Evolutionary conservation across 2,113 vertebrate genomes (phyloP), one percentile per base, ranked within the genome.

Genomic region (Pachypanchax playfairii): DNA sequence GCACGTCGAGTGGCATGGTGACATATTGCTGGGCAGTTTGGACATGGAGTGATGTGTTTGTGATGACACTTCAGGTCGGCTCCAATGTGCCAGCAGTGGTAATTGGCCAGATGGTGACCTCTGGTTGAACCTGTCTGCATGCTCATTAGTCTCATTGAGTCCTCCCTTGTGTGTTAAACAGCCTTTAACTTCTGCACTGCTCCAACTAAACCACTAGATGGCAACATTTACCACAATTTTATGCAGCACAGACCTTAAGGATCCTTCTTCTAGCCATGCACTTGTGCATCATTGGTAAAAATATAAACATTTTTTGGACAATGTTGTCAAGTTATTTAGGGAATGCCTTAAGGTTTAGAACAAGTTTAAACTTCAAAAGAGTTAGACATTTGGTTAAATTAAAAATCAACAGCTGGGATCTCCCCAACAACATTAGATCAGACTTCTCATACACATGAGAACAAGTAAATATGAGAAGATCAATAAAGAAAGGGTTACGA

Each of bases 41-140:
- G 87, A 88, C 86, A 88, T 87, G 86, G 87, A 91, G 85, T 89
- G 89, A 89, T 89, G 87, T 92, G 93, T 92, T 93, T 93, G 93
- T 85, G 91, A 92, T 91, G 92, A 91, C 91, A 91, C 89, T 82
- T 91, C 91, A 90, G 91, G 93, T 93, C 87, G 86, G 87, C 90
- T 88, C 90, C 91, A 90, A 87, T 93, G 91, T 93, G 94, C 93
- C 93, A 93, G 90, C 91, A 92, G 91, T 92, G 91, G 92, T 91
- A 93, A 92, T 91, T 92, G 90, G 91, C 91, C 94, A 95, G 94
- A 95, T 94, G 94, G 93, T 94, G 93, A 95, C 94, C 93, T 90
- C 89, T 87, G 87, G 84, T 91, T 94, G 93, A 95, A 94, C 93
- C 88, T 92, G 91, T 89, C 89, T 90, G 87, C 90, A 90, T 87